A percentile compares a stretch with the other conserved stretches of the same genome.
Conservation (phyloP, 1,140 invertebrate genomes). For the Cherax destructor region DNA sequence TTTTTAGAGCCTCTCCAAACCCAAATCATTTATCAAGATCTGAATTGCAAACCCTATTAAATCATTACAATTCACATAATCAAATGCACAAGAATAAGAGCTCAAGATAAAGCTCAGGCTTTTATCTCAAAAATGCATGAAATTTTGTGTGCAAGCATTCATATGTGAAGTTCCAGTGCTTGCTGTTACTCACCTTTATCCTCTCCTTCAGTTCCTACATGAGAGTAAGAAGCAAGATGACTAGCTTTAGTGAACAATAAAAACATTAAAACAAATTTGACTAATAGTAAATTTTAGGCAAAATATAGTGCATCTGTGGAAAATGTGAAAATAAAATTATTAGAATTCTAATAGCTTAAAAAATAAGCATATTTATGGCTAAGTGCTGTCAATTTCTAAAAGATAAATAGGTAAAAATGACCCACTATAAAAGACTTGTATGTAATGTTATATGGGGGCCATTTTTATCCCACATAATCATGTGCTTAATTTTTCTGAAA, state of each 20-base stretch:
- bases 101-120: not conserved
- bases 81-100: not conserved
- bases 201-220: slow-evolving; percentile 63
- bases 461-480: not conserved
- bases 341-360: not conserved
- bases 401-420: not conserved
- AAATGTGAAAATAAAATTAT: not conserved
- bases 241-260: slow-evolving; percentile 38
- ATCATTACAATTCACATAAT: not conserved
- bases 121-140: not conserved
- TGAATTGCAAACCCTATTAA: not conserved
- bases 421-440: not conserved
- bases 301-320: not conserved
- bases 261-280: not conserved
- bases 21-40: not conserved
- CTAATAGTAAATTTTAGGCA: not conserved
- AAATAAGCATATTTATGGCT: not conserved
- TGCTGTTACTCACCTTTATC: slow-evolving; percentile 46
- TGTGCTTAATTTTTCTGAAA: not conserved
- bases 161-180: not conserved
- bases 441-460: not conserved
- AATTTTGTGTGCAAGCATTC: not conserved
- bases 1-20: not conserved
- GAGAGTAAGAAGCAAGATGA: slow-evolving; percentile 46
- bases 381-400: not conserved